Percentiles rank a stretch among this genome's conserved stretches.
Conservation (phyloP, 2,113 vertebrate species). For the Corythornis madagascariensis region DNA sequence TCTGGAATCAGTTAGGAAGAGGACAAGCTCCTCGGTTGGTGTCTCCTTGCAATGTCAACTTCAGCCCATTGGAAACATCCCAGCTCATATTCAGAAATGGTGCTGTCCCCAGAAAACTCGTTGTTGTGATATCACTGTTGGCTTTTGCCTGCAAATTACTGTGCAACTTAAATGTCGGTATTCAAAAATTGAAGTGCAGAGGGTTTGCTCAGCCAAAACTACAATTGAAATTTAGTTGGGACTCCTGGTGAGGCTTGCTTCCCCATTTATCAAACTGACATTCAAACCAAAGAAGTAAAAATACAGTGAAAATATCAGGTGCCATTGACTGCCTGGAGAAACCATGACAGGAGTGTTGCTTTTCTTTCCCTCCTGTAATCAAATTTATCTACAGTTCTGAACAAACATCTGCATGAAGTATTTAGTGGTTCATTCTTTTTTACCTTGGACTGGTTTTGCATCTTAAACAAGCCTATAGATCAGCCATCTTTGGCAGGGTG, state of each 20-base stretch:
- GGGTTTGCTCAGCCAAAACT: constrained; percentile 63
- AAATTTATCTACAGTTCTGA: constrained; percentile 31
- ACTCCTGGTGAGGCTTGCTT: constrained; percentile 56
- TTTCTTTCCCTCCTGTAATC: constrained; percentile 11
- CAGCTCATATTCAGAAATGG: constrained; percentile 24
- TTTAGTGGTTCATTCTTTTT: neutral
- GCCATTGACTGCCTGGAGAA: constrained; percentile 8
- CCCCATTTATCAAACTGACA: constrained; percentile 71
- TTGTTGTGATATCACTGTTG: constrained; percentile 66
- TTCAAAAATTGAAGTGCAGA: constrained; percentile 51
- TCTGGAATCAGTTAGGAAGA: constrained; percentile 56
- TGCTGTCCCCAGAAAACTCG: constrained; percentile 64
- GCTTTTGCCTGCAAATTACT: constrained; percentile 48
- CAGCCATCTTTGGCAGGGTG: neutral
- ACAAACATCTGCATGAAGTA: constrained; percentile 6
- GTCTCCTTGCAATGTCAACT: constrained; percentile 45
- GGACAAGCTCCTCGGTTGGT: constrained; percentile 1
- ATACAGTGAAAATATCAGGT: constrained; percentile 58
- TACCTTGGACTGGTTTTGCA: constrained; percentile 13
- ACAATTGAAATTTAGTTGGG: constrained; percentile 58
- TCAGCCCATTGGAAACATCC: constrained; percentile 4
- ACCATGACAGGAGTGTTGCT: constrained; percentile 3
- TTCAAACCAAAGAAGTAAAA: constrained; percentile 55
- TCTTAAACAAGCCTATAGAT: neutral
- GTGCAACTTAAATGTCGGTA: constrained; percentile 57